Evolutionary conservation across 2,888 invertebrate genomes (phyloP), one percentile per base, ranked within the genome.

Genomic region (Ornithoptera alexandrae): DNA sequence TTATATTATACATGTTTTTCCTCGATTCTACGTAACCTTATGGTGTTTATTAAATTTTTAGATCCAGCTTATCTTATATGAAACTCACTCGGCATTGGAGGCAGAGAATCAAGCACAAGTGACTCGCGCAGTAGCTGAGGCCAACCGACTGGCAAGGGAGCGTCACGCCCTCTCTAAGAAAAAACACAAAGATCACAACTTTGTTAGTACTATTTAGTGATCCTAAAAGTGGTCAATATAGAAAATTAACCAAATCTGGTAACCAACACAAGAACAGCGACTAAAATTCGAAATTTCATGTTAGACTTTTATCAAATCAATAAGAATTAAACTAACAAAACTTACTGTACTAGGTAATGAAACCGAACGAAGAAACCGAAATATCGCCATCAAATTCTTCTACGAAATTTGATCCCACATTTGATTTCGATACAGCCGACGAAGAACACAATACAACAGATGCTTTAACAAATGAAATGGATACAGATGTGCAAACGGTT

Each of bases 21-120:
- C 15, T 15, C 2, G 1, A 12, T 15, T 46, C 46, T 12, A 46
- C 15, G 12, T 46, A 15, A 46, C 46, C 15, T 4, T 15, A 46
- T 15, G 15, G 15, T 12, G 1, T 12, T 46, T 46, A 4, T 46
- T 46, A 12, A 22, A 46, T 60, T 82, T 83, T 68, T 76, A 95
- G 95, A 94, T 97, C 36, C 97, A 97, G 81, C 93, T 97, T 72
- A 94, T 97, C 18, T 85, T 97, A 50, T 97, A 97, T 78, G 96
- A 97, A 82, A 97, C 96, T 0, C 97, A 97, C 86, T 97, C 97
- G 0, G 94, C 96, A 65, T 87, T 97, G 59, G 94, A 94, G 53
- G 94, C 95, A 0, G 97, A 97, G 84, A 97, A 97, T 74, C 93
- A 93, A 59, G 94, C 94, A 36, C 96, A 97, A 94, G 94, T 96